phyloP scores from a whole-genome alignment of 2,797 vertebrate species.

The Caiman crocodilus region DNA sequence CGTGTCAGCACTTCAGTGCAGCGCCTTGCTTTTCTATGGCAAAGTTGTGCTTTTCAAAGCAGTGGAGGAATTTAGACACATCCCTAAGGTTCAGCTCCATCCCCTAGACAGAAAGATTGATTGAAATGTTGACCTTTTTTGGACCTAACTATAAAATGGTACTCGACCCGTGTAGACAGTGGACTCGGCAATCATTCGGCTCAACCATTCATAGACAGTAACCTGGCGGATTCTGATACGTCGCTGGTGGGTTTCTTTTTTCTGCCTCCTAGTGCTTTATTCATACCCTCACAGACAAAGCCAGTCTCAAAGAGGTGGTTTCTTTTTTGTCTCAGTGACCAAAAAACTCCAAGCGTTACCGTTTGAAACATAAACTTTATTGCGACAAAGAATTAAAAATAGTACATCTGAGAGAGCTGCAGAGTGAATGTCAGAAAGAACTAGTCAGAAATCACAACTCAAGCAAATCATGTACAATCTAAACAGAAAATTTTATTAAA shows the following conservation, averaged over 20 bases:
- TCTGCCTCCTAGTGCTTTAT: neutral
- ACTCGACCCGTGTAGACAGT: no score
- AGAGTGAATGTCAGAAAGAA: constrained; percentile 59
- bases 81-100: neutral
- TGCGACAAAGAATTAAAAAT: constrained; percentile 90
- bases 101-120: neutral
- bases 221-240: no score
- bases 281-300: fast-evolving
- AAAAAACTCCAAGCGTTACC: constrained; percentile 49
- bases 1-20: no score
- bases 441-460: constrained; percentile 78
- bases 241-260: neutral
- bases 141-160: neutral
- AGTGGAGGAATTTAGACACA: neutral
- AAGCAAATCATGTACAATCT: constrained; percentile 81
- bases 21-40: neutral
- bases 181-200: neutral
- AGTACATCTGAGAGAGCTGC: constrained; percentile 76
- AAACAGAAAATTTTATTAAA: constrained; percentile 83
- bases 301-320: neutral
- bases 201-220: no score
- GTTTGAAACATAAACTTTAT: constrained; percentile 90
- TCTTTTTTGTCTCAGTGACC: constrained; percentile 58
- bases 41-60: neutral
- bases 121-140: fast-evolving